Percentiles rank a stretch among this genome's conserved stretches.
phyloP scores from a whole-genome alignment of 2,797 vertebrate genomes.

The Phyllotis vaccarum region DNA sequence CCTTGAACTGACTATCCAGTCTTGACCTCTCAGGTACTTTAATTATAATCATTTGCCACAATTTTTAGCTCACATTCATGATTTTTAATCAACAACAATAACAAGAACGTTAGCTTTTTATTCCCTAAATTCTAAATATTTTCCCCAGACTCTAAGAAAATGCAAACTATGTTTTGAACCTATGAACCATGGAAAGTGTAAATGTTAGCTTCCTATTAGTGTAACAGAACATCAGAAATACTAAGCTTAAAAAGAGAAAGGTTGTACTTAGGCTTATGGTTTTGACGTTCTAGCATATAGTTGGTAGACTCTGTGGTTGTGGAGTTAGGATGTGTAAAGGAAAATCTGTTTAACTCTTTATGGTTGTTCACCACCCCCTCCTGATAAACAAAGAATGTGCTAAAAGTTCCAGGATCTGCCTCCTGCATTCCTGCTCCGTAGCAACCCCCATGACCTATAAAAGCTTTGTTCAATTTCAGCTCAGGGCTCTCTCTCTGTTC shows the following conservation, averaged over 20 bases:
- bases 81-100: not conserved
- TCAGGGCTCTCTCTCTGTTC: too few species aligned
- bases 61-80: not conserved
- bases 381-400: too few species aligned
- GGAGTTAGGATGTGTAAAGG: rapidly evolving
- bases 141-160: not conserved
- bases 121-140: not conserved
- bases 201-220: not conserved
- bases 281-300: not conserved
- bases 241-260: not conserved
- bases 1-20: not conserved
- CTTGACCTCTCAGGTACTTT: not conserved
- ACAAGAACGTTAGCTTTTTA: not conserved
- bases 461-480: too few species aligned
- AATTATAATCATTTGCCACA: too few species aligned
- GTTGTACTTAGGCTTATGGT: not conserved
- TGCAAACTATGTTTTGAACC: not conserved
- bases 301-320: not conserved
- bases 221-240: not conserved
- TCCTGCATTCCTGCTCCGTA: too few species aligned
- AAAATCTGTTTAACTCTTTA: too few species aligned
- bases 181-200: not conserved
- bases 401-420: too few species aligned
- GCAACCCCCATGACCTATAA: too few species aligned
- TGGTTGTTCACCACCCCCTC: too few species aligned